These are phyloP conservation scores for Diabrotica balteata DNA, from an alignment of 2,888 invertebrate genomes.

Conservation along the genomic window DNA sequence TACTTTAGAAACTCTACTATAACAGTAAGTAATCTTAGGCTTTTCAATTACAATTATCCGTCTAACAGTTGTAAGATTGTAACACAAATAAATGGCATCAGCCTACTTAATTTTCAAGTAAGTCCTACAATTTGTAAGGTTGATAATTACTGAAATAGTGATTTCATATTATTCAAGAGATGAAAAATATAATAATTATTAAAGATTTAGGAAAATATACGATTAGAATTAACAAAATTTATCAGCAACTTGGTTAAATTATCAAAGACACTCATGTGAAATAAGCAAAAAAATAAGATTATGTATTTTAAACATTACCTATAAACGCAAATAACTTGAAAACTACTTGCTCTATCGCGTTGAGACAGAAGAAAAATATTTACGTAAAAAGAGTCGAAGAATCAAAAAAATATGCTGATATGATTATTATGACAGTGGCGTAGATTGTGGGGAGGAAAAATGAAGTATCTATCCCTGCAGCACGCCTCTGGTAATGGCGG, in stretches of 20 bases:
- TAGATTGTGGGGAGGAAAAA: too few species aligned
- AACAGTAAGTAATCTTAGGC: neutral
- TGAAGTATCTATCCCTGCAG: neutral
- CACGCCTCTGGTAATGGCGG: constrained; percentile 4
- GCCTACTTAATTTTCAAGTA: neutral
- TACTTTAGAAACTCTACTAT: neutral
- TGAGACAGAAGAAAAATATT: neutral
- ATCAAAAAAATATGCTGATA: neutral
- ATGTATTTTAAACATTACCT: too few species aligned
- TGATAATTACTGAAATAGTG: neutral
- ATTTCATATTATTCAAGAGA: neutral
- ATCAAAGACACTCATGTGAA: too few species aligned
- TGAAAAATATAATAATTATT: neutral
- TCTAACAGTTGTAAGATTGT: neutral
- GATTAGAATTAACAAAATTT: neutral
- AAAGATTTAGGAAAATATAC: neutral
- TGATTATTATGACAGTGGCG: neutral
- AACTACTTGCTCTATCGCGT: neutral
- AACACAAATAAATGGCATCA: neutral
- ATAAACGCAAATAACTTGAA: neutral
- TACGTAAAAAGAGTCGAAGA: neutral
- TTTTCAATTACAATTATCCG: constrained; percentile 2
- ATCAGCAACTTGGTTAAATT: neutral
- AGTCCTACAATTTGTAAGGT: neutral
- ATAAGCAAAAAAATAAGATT: too few species aligned